phyloP scores from a whole-genome alignment of 2,113 vertebrate species.

The Cyprinodon variegatus region DNA sequence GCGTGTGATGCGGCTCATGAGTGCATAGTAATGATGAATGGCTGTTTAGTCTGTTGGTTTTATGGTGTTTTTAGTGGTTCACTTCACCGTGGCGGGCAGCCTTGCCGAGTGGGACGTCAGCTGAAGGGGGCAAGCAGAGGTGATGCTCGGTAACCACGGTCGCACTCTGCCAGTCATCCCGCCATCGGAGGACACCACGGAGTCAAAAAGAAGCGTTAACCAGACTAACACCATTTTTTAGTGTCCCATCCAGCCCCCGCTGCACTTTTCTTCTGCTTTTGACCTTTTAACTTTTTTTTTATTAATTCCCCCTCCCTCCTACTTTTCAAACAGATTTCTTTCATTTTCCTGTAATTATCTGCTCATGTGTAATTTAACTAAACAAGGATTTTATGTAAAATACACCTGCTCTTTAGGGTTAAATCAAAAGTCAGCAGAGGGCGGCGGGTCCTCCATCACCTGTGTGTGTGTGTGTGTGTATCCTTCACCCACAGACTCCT shows the following conservation, averaged over 20 bases:
- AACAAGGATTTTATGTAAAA: conserved; percentile 23
- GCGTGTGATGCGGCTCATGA: conserved; percentile 62
- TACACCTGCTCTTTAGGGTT: conserved; percentile 29
- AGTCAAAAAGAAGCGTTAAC: conserved; percentile 78
- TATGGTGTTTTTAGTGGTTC: conserved; percentile 74
- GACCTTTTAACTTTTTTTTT: conserved; percentile 66
- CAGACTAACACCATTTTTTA: conserved; percentile 79
- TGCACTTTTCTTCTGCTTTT: conserved; percentile 43
- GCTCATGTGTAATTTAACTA: conserved; percentile 18
- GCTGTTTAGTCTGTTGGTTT: conserved; percentile 82
- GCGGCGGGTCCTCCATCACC: conserved; percentile 11
- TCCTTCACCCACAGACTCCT: neutral
- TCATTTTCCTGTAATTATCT: conserved; percentile 40
- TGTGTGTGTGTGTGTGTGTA: neutral
- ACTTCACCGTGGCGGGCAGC: conserved; percentile 61
- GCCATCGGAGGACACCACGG: conserved; percentile 67
- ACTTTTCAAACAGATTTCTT: conserved; percentile 45
- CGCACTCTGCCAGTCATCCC: conserved; percentile 74
- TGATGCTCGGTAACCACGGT: conserved; percentile 72
- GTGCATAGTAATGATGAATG: conserved; percentile 75
- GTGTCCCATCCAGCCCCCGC: conserved; percentile 64
- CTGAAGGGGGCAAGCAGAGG: conserved; percentile 63
- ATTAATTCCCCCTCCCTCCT: conserved; percentile 28
- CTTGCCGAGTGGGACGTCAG: conserved; percentile 43
- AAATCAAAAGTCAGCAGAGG: conserved; percentile 25